A percentile compares a stretch with the other conserved stretches of the same genome.
phyloP scores from a whole-genome alignment of 2,797 vertebrate genomes.

The Echeneis naucrates region DNA sequence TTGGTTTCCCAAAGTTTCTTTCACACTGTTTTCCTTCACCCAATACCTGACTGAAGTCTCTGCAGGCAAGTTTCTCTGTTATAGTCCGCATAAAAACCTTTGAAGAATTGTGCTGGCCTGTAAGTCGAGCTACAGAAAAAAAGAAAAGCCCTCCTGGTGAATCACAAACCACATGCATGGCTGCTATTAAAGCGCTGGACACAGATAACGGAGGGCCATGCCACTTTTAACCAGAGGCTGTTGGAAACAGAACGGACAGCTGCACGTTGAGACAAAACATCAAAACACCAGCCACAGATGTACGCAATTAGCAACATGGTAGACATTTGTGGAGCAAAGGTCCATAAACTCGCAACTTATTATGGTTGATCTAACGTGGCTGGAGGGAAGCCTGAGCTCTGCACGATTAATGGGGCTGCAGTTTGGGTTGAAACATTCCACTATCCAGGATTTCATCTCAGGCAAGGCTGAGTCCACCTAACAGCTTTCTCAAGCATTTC shows the following conservation, averaged over 20 bases:
- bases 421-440: constrained; percentile 50
- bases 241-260: constrained; percentile 72
- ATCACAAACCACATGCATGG: constrained; percentile 40
- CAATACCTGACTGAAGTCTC: not conserved
- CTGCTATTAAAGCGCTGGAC: constrained; percentile 60
- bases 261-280: constrained; percentile 75
- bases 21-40: not conserved
- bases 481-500: constrained; percentile 34
- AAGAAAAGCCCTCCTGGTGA: constrained; percentile 32
- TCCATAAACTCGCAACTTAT: constrained; percentile 79
- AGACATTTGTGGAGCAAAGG: constrained; percentile 82
- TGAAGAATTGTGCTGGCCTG: not conserved
- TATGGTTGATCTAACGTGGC: constrained; percentile 74
- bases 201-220: constrained; percentile 57
- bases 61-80: not conserved
- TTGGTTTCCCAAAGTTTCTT: not conserved
- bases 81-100: constrained; percentile 9
- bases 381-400: constrained; percentile 60
- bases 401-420: constrained; percentile 60
- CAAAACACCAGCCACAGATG: constrained; percentile 80
- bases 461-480: constrained; percentile 9
- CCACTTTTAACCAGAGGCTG: constrained; percentile 69
- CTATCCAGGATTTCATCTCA: constrained; percentile 28
- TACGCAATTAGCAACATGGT: constrained; percentile 82
- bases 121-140: not conserved